phyloP scores from a whole-genome alignment of 1,140 invertebrate genomes.

The Micrasema longulum region DNA sequence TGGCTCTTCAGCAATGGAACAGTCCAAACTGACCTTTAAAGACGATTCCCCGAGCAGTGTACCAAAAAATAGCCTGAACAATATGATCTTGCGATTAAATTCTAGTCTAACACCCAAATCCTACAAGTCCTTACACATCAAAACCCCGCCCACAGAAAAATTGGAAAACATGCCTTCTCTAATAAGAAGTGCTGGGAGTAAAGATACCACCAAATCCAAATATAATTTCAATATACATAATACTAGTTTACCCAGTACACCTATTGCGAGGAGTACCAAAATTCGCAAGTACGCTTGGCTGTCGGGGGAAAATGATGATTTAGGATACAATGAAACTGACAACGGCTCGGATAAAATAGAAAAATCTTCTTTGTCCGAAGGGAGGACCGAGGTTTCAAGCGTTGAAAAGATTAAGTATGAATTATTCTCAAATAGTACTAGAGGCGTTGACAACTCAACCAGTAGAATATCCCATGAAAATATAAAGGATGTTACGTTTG shows the following conservation, averaged over 20 bases:
- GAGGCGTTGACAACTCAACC: background rate
- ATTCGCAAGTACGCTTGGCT: slow-evolving; percentile 67
- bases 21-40: slow-evolving; percentile 30
- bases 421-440: background rate
- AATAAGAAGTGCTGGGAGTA: slow-evolving; percentile 57
- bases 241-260: slow-evolving; percentile 63
- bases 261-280: slow-evolving; percentile 66
- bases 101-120: slow-evolving; percentile 65
- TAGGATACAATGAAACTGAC: slow-evolving; percentile 35
- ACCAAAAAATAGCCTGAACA: slow-evolving; percentile 22
- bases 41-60: slow-evolving; percentile 20
- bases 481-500: background rate
- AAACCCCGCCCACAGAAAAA: slow-evolving; percentile 62
- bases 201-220: slow-evolving; percentile 57
- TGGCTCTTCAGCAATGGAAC: background rate
- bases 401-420: background rate
- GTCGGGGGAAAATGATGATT: slow-evolving; percentile 56
- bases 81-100: slow-evolving; percentile 56
- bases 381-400: background rate
- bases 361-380: background rate
- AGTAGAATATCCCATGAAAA: slow-evolving; percentile 7
- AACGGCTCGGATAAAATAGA: background rate
- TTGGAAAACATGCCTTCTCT: slow-evolving; percentile 61
- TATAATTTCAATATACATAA: slow-evolving; percentile 64
- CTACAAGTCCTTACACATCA: slow-evolving; percentile 65